Evolutionary conservation across 2,113 vertebrate genomes (phyloP), one percentile per base, ranked within the genome.

Genomic region (Zapornia atra): DNA sequence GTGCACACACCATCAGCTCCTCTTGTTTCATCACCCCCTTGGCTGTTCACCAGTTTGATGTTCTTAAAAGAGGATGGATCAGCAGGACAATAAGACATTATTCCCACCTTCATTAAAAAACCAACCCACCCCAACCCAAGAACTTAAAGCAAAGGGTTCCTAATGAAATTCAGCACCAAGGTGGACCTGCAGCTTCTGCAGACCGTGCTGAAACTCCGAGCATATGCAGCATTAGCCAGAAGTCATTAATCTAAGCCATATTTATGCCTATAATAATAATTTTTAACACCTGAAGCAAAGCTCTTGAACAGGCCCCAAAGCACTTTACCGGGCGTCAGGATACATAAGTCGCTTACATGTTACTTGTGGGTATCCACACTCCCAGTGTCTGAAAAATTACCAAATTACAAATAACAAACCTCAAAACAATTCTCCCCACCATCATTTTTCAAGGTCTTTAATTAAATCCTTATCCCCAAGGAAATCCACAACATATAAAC

Each of bases 221-320:
- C n/a, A 33, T 15, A 51, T 7, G 9, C 21, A 63, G 25, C 53
- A 69, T 61, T 33, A 76, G 51, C 57, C 57, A 76, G 28, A 28
- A 89, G 34, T 56, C 88, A 66, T 94, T 36, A 8, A 71, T 87
- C 79, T 68, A 36, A 93, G 75, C 70, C 91, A 50, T 11, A 64
- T 80, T 92, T 86, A 36, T n/a, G 54, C 59, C 89, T 38, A 34
- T 29, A 77, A 69, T 51, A 51, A 88, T 95, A 0, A 76, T 40
- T 86, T 89, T 76, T 80, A 91, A n/a, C 83, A 88, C 83, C 72
- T 71, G 53, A 90, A 92, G 33, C 51, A 42, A 57, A 71, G 66
- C 33, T 76, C 63, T n/a, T 33, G 48, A 85, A 76, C 0, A 1
- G 18, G 26, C 12, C 77, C 88, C 75, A 71, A 71, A 76, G 46